A percentile compares a stretch with the other conserved stretches of the same genome.
These are phyloP conservation scores for Aphrocallistes beatrix DNA, from an alignment of 37 sponge, comb jelly and placozoan species.

Conservation along the genomic window DNA sequence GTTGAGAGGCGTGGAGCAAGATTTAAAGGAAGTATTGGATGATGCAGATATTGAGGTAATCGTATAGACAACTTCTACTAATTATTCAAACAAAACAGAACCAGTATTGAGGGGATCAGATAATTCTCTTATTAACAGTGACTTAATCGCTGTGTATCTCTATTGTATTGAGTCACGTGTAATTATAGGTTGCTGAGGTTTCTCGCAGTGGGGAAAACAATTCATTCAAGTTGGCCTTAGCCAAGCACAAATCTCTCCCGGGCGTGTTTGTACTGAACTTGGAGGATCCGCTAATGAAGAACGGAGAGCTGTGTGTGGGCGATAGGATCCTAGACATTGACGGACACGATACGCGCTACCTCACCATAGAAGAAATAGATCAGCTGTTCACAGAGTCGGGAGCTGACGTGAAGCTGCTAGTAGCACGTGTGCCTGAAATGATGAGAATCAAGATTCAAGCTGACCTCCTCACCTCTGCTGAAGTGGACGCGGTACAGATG, in stretches of 20 bases:
- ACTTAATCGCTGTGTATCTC: no score
- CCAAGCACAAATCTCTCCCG: conserved; percentile 17
- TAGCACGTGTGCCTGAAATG: neutral
- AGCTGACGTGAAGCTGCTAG: conserved; percentile 3
- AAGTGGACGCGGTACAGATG: neutral
- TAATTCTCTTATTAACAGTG: no score
- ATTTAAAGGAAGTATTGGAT: neutral
- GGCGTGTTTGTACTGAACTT: conserved; percentile 56
- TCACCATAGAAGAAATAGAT: conserved; percentile 51
- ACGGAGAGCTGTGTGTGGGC: conserved; percentile 27
- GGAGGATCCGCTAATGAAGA: conserved; percentile 33
- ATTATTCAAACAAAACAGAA: no score
- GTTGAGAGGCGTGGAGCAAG: conserved; percentile 25
- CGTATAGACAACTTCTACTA: no score
- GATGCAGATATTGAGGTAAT: conserved; percentile 7
- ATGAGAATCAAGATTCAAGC: neutral
- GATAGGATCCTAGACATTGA: conserved; percentile 65
- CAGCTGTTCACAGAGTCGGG: neutral
- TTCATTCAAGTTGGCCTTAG: neutral
- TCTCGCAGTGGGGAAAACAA: neutral
- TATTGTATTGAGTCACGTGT: no score
- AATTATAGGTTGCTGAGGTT: neutral
- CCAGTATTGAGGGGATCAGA: no score
- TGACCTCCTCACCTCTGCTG: neutral
- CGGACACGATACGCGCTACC: conserved; percentile 40